Evolutionary conservation across 2,888 invertebrate species (phyloP), one percentile per base, ranked within the genome.

Genomic region (Scaptomyza cyrtandrae): DNA sequence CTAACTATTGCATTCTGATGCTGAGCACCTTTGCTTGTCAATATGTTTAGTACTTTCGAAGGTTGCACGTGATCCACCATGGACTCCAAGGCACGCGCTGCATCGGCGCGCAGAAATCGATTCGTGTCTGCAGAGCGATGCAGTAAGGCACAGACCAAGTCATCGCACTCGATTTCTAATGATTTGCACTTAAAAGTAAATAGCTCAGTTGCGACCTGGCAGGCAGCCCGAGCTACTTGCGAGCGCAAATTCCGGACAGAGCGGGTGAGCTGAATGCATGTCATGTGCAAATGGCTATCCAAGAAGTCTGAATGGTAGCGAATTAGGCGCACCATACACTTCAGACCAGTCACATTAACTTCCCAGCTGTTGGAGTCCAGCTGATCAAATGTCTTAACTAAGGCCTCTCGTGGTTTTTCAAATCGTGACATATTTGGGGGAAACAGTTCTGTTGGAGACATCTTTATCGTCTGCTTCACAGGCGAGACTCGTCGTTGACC

Each of bases 81-180:
- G 13, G 94, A 94, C 82, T 95, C 96, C 44, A 99, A 92, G 1
- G 98, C 97, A 10, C 94, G 93, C 0, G 85, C 87, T 3, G 98
- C 97, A 92, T 99, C 99, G 37, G 96, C 96, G 24, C 98, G 94
- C 54, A 99, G 94, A 91, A 99, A 98, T 80, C 96, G 95, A 92
- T 98, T 98, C 7, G 98, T 98, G 89, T 99, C 99, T 0, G 98
- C 98, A 53, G 97, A 96, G 68, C 98, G 95, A 79, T 96, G 96
- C 33, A 99, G 93, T 62, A 99, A 92, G 10, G 96, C 95, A 24
- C 94, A 94, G 0, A 96, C 95, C 54, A 98, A 94, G 89, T 97
- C 97, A 88, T 99, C 98, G 57, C 98, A 93, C 92, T 98, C 98
- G 93, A 96, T 92, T 44, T 94, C 94, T 3, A 94, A 88, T 6